Percentiles rank a stretch among this genome's conserved stretches.
Conservation (phyloP, 2,113 vertebrate species). For the Microtus pennsylvanicus region DNA sequence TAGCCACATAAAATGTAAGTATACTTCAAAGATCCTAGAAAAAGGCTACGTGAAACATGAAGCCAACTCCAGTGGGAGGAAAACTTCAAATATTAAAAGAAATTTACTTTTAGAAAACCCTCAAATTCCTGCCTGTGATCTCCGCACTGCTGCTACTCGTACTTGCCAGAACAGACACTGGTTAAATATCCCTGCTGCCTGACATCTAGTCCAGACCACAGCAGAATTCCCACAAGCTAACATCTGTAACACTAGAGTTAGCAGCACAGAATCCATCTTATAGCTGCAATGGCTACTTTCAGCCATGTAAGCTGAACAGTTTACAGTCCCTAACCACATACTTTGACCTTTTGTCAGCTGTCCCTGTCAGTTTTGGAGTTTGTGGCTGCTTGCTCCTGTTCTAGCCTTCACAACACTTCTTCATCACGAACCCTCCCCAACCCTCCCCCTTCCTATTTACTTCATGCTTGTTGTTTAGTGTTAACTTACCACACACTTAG, state of each 20-base stretch:
- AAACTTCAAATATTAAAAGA: neutral
- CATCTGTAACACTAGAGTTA: neutral
- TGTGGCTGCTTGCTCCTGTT: neutral
- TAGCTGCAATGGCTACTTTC: neutral
- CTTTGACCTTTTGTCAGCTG: accelerated
- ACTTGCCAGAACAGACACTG: neutral
- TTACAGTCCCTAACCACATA: neutral
- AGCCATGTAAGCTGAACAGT: accelerated
- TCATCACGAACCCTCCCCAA: too few relatives aligned
- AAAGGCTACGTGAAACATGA: neutral
- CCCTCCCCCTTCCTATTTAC: neutral
- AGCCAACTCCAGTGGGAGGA: neutral
- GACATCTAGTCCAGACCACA: neutral
- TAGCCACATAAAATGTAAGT: neutral
- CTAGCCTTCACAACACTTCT: neutral
- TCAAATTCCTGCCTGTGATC: neutral
- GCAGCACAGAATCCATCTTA: accelerated
- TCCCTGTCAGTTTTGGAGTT: too few relatives aligned
- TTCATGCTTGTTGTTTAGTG: neutral
- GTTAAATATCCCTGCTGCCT: neutral
- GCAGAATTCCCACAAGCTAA: neutral
- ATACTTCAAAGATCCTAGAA: neutral
- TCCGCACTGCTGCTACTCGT: neutral
- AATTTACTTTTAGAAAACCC: neutral
- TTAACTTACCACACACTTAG: too few relatives aligned